Base-by-base conservation (phyloP, 2,797 vertebrate genomes). In the Esox lucius region DNA sequence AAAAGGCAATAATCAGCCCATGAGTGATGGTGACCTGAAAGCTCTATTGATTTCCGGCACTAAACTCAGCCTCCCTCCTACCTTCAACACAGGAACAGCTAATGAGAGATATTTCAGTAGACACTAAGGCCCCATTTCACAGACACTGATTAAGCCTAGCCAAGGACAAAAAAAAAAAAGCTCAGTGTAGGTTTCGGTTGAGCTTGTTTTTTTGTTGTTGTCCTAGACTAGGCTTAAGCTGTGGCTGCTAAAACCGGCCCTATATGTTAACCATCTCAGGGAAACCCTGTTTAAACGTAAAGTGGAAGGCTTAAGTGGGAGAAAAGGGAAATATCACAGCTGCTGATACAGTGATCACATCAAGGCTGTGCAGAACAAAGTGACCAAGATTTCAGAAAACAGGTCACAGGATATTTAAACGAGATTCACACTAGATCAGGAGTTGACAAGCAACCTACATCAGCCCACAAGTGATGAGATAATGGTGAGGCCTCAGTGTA, bases 241-340 rank as follows among this genome's bases (percentile, higher is more conserved):
- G 35, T 1, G 0, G 39, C 35, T 39, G 35, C 35, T 5, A 31
- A 39, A 39, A 39, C 35, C 35, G 7, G 35, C 35, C 35, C 35
- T 39, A 39, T 5, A 39, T 39, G 72, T 74, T 78, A 17, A 82
- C 59, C 35, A 19, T 78, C 64, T 76, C 68, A 65, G 48, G 72
- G 59, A 46, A 33, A 72, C 74, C 5, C 31, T 66, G 84, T 81
- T 87, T 89, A 88, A 88, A 87, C 78, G 88, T 84, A 84, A 87
- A 90, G 72, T 77, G 46, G 78, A 67, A 22, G 13, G 3, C 42
- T 72, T 66, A 78, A 53, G 68, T 75, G 35, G 71, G 46, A 68
- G 69, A 80, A 77, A 74, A 78, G 66, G 72, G 71, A 66, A n/a
- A 79, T 73, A 82, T 81, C 62, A 84, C 80, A 75, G 83, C 82